Conservation (phyloP, 2,797 vertebrate genomes). For the Anabas testudineus region DNA sequence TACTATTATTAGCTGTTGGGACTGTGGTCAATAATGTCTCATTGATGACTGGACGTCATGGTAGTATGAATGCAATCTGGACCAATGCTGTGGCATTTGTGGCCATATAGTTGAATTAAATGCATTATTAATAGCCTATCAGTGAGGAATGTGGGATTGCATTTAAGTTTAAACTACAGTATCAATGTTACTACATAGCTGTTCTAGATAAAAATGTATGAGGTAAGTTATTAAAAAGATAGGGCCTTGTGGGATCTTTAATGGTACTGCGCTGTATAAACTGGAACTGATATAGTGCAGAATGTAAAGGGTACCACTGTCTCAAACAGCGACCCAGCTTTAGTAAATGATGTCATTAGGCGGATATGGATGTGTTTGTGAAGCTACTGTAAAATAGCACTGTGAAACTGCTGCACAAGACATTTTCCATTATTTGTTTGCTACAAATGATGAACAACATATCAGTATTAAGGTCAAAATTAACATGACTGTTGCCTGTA, state of each 20-base stretch:
- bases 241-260: background rate
- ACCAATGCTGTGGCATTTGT: slow-evolving; percentile 4
- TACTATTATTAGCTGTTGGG: slow-evolving; percentile 16
- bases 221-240: background rate
- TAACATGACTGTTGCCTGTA: slow-evolving; percentile 5
- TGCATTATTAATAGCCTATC: slow-evolving; percentile 2
- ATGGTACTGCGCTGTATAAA: slow-evolving; percentile 3
- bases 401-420: background rate
- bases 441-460: slow-evolving; percentile 9
- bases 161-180: background rate
- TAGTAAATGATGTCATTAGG: background rate
- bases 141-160: background rate
- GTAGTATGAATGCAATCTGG: slow-evolving; percentile 12
- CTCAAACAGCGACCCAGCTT: slow-evolving; percentile 18
- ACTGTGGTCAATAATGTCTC: background rate
- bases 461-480: background rate
- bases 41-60: slow-evolving; percentile 9
- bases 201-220: background rate
- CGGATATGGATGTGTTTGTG: background rate
- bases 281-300: slow-evolving; percentile 1
- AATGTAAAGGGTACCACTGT: slow-evolving; percentile 7
- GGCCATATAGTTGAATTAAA: slow-evolving; percentile 10
- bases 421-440: background rate
- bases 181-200: background rate
- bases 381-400: background rate